A percentile compares a stretch with the other conserved stretches of the same genome.
phyloP scores from a whole-genome alignment of 2,113 vertebrate species.

The Myrmophylax atrothorax region DNA sequence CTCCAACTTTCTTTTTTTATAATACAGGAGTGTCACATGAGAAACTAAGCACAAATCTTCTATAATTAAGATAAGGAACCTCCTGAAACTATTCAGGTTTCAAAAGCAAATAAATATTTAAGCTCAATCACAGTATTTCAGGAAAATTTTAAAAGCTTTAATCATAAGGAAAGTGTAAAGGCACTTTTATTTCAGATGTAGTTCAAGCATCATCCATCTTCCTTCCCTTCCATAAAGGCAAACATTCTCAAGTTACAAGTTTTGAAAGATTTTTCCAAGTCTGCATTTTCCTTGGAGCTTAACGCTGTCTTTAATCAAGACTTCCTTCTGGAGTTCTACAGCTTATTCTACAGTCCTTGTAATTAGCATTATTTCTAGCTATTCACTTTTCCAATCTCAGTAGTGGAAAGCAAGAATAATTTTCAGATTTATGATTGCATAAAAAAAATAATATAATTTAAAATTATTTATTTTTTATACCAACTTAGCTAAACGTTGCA shows the following conservation, averaged over 20 bases:
- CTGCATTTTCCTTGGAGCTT: constrained; percentile 39
- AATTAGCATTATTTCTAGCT: constrained; percentile 9
- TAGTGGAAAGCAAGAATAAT: background rate
- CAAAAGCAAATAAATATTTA: constrained; percentile 27
- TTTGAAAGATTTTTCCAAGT: constrained; percentile 33
- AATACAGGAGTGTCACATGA: background rate
- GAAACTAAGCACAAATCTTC: background rate
- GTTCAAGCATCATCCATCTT: constrained; percentile 53
- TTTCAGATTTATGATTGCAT: background rate
- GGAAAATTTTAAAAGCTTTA: constrained; percentile 33
- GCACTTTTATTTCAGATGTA: constrained; percentile 5
- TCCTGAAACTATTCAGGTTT: background rate
- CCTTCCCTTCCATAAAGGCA: constrained; percentile 25
- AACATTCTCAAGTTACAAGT: constrained; percentile 43
- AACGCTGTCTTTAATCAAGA: constrained; percentile 19
- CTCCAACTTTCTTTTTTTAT: background rate
- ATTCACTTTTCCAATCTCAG: background rate
- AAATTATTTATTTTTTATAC: background rate
- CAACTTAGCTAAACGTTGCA: background rate
- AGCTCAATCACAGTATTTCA: constrained; percentile 13
- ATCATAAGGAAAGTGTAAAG: background rate
- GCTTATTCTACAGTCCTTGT: background rate
- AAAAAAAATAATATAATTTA: background rate
- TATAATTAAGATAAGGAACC: background rate
- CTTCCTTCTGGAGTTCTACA: background rate